A percentile compares a stretch with the other conserved stretches of the same genome.
Conservation (phyloP, 1,140 invertebrate species). For the Helicoverpa zea region DNA sequence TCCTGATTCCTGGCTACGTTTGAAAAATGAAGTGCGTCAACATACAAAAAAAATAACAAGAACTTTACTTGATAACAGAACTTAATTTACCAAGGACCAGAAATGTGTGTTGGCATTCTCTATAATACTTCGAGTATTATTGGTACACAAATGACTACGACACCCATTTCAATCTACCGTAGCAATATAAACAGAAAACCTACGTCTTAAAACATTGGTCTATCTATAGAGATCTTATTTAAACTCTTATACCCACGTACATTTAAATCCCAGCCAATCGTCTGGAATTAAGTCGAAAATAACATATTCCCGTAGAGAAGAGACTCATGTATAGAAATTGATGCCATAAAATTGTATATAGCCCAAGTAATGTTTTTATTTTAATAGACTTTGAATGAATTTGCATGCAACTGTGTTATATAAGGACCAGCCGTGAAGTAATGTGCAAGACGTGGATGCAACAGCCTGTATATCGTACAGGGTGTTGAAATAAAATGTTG, state of each 20-base stretch:
- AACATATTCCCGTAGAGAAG: neutral
- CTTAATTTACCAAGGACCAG: too few relatives aligned
- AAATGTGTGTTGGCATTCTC: too few relatives aligned
- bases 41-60: too few relatives aligned
- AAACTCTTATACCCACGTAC: neutral
- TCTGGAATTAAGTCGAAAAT: neutral
- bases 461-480: neutral
- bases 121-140: too few relatives aligned
- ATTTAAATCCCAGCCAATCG: neutral
- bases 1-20: too few relatives aligned
- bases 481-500: too few relatives aligned
- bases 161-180: too few relatives aligned
- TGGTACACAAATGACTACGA: too few relatives aligned
- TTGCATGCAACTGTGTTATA: slow-evolving; percentile 18
- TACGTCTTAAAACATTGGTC: neutral
- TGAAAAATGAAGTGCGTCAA: too few relatives aligned
- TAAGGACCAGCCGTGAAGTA: neutral
- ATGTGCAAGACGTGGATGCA: neutral
- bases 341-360: slow-evolving; percentile 8
- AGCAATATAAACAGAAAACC: too few relatives aligned
- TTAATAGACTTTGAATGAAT: slow-evolving; percentile 6
- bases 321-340: slow-evolving; percentile 10
- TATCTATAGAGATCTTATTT: neutral
- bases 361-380: slow-evolving; percentile 21
- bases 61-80: too few relatives aligned